A percentile compares a stretch with the other conserved stretches of the same genome.
These are phyloP conservation scores for Bufotes viridis DNA, from an alignment of 2,797 vertebrate species.

Conservation along the genomic window DNA sequence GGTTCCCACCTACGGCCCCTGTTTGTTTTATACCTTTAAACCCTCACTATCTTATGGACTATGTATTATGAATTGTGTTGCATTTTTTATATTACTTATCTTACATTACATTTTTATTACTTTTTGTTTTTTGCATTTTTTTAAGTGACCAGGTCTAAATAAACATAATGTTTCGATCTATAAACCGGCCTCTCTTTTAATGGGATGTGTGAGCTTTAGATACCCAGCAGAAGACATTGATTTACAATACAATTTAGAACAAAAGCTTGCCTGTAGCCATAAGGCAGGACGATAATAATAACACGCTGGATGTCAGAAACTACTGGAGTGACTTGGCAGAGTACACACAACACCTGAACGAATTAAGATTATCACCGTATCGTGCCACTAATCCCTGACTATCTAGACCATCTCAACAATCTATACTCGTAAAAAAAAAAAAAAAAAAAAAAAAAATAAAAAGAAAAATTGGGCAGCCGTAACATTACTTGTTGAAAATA, in stretches of 20 bases:
- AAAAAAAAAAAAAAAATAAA: neutral
- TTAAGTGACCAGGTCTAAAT: neutral
- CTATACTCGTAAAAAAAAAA: constrained; percentile 42
- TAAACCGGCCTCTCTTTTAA: constrained; percentile 31
- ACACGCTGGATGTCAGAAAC: constrained; percentile 52
- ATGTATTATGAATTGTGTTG: no score
- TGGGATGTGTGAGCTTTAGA: constrained; percentile 23
- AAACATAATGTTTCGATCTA: neutral
- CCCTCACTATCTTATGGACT: no score
- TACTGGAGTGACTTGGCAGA: constrained; percentile 56
- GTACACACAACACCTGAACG: constrained; percentile 57
- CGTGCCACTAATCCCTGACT: constrained; percentile 56
- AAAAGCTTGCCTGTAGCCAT: constrained; percentile 52
- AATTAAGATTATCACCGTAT: constrained; percentile 62
- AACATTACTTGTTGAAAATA: constrained; percentile 56
- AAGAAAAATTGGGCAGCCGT: constrained; percentile 13
- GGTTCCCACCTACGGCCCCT: neutral
- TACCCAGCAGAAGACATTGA: constrained; percentile 53
- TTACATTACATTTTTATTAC: neutral
- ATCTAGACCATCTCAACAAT: constrained; percentile 55
- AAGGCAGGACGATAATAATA: constrained; percentile 56
- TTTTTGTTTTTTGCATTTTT: neutral
- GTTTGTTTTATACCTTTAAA: neutral
- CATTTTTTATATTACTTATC: neutral
- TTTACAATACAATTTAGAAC: constrained; percentile 59